phyloP scores from a whole-genome alignment of 2,113 vertebrate species.

The Caracal caracal region DNA sequence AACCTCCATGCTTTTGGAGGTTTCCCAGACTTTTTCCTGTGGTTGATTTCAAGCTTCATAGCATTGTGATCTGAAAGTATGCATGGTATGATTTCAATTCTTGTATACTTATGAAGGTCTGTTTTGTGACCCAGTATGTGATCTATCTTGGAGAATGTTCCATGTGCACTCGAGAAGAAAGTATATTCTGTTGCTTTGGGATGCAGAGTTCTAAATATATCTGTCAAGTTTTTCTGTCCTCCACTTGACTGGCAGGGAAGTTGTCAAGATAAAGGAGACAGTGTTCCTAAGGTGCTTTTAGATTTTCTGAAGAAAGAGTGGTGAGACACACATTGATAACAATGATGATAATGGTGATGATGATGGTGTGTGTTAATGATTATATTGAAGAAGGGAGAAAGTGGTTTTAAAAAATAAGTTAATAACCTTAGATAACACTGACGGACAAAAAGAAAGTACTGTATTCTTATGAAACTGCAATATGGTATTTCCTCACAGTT shows the following conservation, averaged over 20 bases:
- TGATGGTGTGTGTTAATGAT: not conserved
- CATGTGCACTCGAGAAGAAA: no score
- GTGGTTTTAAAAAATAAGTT: not conserved
- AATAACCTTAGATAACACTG: not conserved
- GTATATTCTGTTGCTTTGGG: no score
- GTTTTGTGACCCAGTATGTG: no score
- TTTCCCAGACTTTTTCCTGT: no score
- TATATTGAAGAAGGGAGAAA: not conserved
- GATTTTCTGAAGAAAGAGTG: not conserved
- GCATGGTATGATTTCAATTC: no score
- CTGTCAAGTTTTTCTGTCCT: not conserved
- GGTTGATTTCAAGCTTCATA: no score
- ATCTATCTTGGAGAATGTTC: no score
- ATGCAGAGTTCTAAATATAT: no score
- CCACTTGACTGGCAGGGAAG: not conserved
- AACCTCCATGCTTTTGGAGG: no score
- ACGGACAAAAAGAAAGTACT: not conserved
- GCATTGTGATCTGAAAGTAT: no score
- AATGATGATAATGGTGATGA: no score
- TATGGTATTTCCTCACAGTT: not conserved
- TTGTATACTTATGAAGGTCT: no score
- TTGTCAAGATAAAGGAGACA: not conserved
- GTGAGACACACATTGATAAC: not conserved
- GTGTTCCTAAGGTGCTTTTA: not conserved
- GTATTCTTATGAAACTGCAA: not conserved